Base-by-base conservation (phyloP, 1,140 invertebrate genomes). In the Drosophila nebulosa region DNA sequence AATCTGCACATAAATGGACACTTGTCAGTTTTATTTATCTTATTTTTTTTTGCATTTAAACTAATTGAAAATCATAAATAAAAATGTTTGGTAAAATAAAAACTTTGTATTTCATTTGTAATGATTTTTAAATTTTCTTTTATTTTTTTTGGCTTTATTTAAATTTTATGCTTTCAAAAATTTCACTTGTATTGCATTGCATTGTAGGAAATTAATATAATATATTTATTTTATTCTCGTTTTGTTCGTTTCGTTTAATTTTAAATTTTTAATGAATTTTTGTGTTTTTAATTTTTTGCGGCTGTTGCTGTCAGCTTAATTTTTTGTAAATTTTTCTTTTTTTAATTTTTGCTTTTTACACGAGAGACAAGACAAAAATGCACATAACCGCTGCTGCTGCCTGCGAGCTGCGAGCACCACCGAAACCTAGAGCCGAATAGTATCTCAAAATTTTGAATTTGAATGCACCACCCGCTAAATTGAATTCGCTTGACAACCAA, bases 381-480 rank as follows among this genome's bases (percentile, higher is more conserved):
- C 86, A 86, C 86, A 90, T 75, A 79, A 81, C 69, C 68, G 73
- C 70, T 77, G 79, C 85, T 74, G 50, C 71, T 80, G 79, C 66
- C 84, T 88, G 80, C 89, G 76, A 90, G 79, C 78, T 80, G 83
- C 90, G 81, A 84, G 89, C 90, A 90, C 86, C 79, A 90, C 90
- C 90, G 89, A 91, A 90, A 91, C 90, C 90, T 90, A 88, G 89
- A 74, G 78, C 90, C 89, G 90, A 91, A 91, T 91, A 91, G 88
- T 90, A 84, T 75, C 73, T 90, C 69, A 72, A 74, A 86, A 91
- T 78, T 83, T 91, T 76, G 89, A 86, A 90, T 91, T 90, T 39
- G 36, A 39, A 88, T 39, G 36, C 36, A 14, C 36, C n/a, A n/a
- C n/a, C n/a, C n/a, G n/a, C n/a, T n/a, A n/a, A n/a, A n/a, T n/a